Evolutionary conservation across 2,888 invertebrate genomes (phyloP), one percentile per base, ranked within the genome.

Genomic region (Taenaris catops): DNA sequence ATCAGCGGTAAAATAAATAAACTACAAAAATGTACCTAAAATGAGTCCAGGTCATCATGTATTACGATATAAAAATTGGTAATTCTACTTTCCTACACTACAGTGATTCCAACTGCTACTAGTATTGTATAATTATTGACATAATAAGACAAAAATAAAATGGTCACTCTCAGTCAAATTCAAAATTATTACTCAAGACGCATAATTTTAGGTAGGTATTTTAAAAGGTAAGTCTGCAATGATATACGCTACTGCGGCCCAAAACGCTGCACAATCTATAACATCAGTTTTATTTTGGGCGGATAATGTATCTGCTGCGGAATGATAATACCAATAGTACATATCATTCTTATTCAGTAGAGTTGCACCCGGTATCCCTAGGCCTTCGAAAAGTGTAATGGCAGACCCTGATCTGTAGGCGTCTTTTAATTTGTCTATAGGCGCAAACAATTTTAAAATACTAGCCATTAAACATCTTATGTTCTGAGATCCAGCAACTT

Each of bases 291-390:
- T 87, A 70, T 91, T 87, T 58, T 93, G 90, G 0, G 94, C 91
- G 34, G 91, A 89, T 91, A 96, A 93, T 0, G 91, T 93, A 59
- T 96, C 96, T 0, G 91, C 95, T 46, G 91, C 88, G 0, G 92
- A 88, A 58, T 96, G 96, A 70, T 96, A 96, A 62, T 89, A 94
- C 88, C 88, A 88, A 46, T 88, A 89, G 65, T 96, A 96, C 44
- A 84, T 88, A 8, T 90, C 90, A 60, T 93, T 91, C 7, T 88
- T 87, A 51, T 92, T 95, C 34, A 90, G 63, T 1, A 96, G 79
- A 47, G 91, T 89, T 1, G 91, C 93, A 8, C 92, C 92, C 0
- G 96, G 95, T 9, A 95, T 89, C 4, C 93, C 92, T 4, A 84
- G 73, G 8, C 74, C 49, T 4, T 89, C 72, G 83, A 94, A 92